Evolutionary conservation across 2,113 vertebrate genomes (phyloP).

Genomic region (Poeciliopsis occidentalis): DNA sequence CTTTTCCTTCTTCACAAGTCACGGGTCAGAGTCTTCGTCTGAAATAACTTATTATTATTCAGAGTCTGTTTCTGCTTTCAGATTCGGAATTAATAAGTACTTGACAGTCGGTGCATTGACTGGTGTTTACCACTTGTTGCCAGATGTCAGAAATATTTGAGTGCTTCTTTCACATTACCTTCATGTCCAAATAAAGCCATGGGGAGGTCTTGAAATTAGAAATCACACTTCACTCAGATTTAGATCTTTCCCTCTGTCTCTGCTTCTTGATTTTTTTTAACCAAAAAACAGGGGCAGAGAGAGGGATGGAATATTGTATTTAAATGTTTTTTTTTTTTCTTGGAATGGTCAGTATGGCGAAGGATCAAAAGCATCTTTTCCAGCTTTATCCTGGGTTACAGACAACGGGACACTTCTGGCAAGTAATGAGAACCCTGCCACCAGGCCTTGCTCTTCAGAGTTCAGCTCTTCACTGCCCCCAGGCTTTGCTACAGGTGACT

Average conservation of each 20-base stretch:
- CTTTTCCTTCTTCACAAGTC: constrained; percentile 48
- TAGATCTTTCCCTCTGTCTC: background rate
- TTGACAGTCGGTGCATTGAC: constrained; percentile 8
- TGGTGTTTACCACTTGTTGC: constrained; percentile 44
- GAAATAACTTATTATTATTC: constrained; percentile 40
- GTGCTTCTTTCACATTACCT: background rate
- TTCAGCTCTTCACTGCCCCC: constrained; percentile 35
- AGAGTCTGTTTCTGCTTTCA: constrained; percentile 38
- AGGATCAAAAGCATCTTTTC: constrained; percentile 9
- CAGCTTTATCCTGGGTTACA: constrained; percentile 41
- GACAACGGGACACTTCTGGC: constrained; percentile 31
- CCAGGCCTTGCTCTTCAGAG: constrained; percentile 43
- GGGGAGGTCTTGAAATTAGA: background rate
- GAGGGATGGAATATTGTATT: no score
- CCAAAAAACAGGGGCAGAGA: no score
- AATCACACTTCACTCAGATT: background rate
- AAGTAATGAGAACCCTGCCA: constrained; percentile 64
- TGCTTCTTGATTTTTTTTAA: no score
- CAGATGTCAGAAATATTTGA: constrained; percentile 39
- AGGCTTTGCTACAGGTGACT: constrained; percentile 48
- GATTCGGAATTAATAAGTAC: constrained; percentile 53
- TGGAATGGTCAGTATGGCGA: constrained; percentile 8
- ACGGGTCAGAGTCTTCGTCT: constrained; percentile 42
- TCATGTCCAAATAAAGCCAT: background rate
- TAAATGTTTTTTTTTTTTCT: no score